A percentile compares a stretch with the other conserved stretches of the same genome.
These are phyloP conservation scores for Dichetophora obliterata DNA, from an alignment of 2,888 invertebrate genomes.

Conservation along the genomic window DNA sequence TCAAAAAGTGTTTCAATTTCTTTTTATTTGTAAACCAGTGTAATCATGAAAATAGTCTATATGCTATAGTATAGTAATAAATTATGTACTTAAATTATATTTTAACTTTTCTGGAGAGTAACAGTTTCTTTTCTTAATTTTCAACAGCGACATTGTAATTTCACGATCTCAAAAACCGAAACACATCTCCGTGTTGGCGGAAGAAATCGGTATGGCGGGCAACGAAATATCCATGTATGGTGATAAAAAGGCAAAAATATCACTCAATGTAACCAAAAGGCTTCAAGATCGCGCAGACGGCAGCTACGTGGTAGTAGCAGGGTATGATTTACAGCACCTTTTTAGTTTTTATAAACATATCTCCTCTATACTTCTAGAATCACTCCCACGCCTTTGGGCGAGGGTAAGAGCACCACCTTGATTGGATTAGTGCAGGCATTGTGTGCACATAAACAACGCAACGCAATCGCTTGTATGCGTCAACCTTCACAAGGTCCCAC, in stretches of 20 bases:
- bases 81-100: background rate
- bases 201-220: slow-evolving; percentile 85
- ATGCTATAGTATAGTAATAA: background rate
- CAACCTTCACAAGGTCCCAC: slow-evolving; percentile 99
- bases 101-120: too few species aligned
- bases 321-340: slow-evolving; percentile 73
- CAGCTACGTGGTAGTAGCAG: slow-evolving; percentile 95
- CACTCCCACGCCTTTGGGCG: slow-evolving; percentile 98
- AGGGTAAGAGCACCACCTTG: slow-evolving; percentile 97
- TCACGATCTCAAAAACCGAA: slow-evolving; percentile 91
- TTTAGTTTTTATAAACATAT: background rate
- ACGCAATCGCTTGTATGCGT: slow-evolving; percentile 93
- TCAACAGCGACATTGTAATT: slow-evolving; percentile 85
- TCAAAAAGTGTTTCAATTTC: too few species aligned
- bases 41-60: background rate
- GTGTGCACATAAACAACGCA: slow-evolving; percentile 84
- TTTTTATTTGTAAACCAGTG: too few species aligned
- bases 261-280: slow-evolving; percentile 83
- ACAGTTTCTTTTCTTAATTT: background rate
- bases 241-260: slow-evolving; percentile 93
- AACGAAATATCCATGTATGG: slow-evolving; percentile 93
- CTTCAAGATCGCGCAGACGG: slow-evolving; percentile 79
- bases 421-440: slow-evolving; percentile 95
- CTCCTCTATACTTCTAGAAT: slow-evolving; percentile 74
- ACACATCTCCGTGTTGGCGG: slow-evolving; percentile 80